Percentiles rank a stretch among this genome's conserved stretches.
phyloP scores from a whole-genome alignment of 2,888 invertebrate species.

The Spilarctia lutea region DNA sequence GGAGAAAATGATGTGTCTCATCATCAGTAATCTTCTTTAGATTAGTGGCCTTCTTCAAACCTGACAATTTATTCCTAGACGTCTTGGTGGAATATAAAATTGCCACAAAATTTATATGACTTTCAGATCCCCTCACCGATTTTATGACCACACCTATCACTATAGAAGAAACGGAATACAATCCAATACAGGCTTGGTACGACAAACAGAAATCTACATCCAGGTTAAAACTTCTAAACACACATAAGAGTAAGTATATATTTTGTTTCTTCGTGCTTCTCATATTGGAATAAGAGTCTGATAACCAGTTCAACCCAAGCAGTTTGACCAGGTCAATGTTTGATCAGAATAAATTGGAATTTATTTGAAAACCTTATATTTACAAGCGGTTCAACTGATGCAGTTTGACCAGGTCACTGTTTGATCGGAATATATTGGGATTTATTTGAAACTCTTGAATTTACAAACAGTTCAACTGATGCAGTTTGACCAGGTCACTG shows the following conservation, averaged over 20 bases:
- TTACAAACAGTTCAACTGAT: too few relatives aligned
- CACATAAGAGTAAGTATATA: not conserved
- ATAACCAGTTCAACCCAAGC: too few relatives aligned
- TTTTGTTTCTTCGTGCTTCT: not conserved
- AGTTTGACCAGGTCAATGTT: too few relatives aligned
- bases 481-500: too few relatives aligned
- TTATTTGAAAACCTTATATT: too few relatives aligned
- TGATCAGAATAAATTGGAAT: too few relatives aligned
- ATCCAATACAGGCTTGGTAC: constrained; percentile 3
- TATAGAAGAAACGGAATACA: not conserved
- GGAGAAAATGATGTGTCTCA: not conserved
- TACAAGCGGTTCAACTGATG: too few relatives aligned
- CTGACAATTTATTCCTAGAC: not conserved
- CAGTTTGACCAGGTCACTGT: too few relatives aligned
- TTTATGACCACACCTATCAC: not conserved
- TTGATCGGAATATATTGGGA: too few relatives aligned
- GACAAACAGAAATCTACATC: not conserved
- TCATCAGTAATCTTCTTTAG: too few relatives aligned
- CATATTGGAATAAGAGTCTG: too few relatives aligned
- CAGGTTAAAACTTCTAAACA: not conserved
- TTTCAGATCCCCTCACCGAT: constrained; percentile 2
- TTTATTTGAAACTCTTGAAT: too few relatives aligned
- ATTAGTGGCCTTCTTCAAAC: not conserved
- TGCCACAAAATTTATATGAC: not conserved
- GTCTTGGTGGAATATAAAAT: not conserved